phyloP scores from a whole-genome alignment of 64 coral and sea anemone species.

The Pachyseris speciosa region DNA sequence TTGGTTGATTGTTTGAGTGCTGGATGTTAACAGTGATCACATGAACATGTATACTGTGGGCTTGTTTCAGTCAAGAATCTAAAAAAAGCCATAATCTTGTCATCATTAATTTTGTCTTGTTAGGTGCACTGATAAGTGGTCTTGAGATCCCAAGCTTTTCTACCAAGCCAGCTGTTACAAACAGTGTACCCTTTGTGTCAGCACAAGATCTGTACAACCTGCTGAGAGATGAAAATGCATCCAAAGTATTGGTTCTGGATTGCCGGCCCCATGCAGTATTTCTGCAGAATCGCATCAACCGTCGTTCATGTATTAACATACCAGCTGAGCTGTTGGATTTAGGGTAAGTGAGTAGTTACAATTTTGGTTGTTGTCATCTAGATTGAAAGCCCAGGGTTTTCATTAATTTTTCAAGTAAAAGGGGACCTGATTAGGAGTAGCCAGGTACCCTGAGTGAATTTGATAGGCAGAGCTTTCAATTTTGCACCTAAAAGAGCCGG shows the following conservation, averaged over 20 bases:
- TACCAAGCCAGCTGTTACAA: not conserved
- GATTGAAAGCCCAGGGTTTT: no score
- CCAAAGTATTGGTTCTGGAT: conserved; percentile 70
- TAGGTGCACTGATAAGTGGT: not conserved
- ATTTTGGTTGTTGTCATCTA: no score
- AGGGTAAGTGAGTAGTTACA: conserved; percentile 60
- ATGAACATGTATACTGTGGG: no score
- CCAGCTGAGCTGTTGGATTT: conserved; percentile 68
- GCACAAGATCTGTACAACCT: conserved; percentile 50
- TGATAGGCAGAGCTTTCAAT: no score
- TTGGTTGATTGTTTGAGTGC: no score
- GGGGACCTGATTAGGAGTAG: no score
- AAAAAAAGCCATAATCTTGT: not conserved
- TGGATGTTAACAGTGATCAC: no score
- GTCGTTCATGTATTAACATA: conserved; percentile 75
- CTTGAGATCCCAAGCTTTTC: not conserved
- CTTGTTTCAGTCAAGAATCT: no score
- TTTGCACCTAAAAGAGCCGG: no score
- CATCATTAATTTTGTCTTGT: not conserved
- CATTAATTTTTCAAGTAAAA: no score
- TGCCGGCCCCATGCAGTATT: conserved; percentile 62
- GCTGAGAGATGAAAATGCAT: not conserved
- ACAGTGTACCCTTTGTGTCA: conserved; percentile 18
- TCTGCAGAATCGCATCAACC: conserved; percentile 47
- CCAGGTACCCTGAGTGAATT: no score